Conservation (phyloP, 1,140 invertebrate genomes). For the Lethrus apterus region DNA sequence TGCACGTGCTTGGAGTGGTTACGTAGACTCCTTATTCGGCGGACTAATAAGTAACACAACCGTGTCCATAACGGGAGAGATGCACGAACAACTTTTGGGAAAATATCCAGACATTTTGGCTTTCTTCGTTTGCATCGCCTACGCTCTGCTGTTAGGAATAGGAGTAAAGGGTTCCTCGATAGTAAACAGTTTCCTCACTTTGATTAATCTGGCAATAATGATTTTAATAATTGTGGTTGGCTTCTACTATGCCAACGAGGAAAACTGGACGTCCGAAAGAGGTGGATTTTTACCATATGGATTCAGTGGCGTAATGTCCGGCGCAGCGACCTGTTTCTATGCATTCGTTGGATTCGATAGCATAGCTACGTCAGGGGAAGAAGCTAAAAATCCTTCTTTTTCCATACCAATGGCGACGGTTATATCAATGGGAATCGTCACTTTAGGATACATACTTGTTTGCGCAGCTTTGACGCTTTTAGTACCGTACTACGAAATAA, state of each 20-base stretch:
- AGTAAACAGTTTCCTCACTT: constrained; percentile 73
- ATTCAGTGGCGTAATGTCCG: constrained; percentile 66
- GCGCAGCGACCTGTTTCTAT: constrained; percentile 85
- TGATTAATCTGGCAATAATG: constrained; percentile 72
- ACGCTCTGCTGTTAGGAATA: constrained; percentile 61
- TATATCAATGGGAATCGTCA: constrained; percentile 71
- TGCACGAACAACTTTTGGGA: constrained; percentile 63
- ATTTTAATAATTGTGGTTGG: constrained; percentile 66
- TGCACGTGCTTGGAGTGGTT: constrained; percentile 87
- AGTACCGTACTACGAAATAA: constrained; percentile 68
- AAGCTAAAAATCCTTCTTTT: constrained; percentile 68
- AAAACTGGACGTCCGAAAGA: constrained; percentile 68
- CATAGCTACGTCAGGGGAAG: constrained; percentile 80
- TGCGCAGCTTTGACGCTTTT: constrained; percentile 75
- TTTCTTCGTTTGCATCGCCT: constrained; percentile 63
- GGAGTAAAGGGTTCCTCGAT: constrained; percentile 83
- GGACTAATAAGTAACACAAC: constrained; percentile 77
- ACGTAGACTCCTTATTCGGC: constrained; percentile 76
- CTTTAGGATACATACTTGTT: constrained; percentile 71
- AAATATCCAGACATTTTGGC: constrained; percentile 78
- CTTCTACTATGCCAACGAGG: constrained; percentile 68
- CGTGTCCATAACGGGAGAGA: constrained; percentile 57
- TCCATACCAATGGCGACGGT: constrained; percentile 79
- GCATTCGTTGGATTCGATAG: constrained; percentile 84
- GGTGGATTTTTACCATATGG: constrained; percentile 76